phyloP scores from a whole-genome alignment of 2,113 vertebrate species.

The Uria aalge region DNA sequence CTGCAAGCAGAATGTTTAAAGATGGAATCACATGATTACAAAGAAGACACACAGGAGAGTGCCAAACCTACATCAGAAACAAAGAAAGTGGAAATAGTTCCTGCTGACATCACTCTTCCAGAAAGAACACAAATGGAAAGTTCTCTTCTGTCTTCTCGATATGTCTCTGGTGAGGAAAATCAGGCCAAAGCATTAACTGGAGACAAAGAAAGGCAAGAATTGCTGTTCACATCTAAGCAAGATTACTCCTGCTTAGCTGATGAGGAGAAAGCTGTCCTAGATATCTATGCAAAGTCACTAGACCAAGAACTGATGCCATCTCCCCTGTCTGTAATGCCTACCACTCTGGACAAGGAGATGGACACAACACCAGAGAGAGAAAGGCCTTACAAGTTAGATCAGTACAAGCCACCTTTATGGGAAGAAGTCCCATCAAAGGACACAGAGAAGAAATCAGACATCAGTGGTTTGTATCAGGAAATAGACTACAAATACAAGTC shows the following conservation, averaged over 20 bases:
- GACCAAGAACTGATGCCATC: background rate
- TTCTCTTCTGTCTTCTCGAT: background rate
- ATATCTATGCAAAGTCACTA: slow-evolving; percentile 14
- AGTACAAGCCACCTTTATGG: background rate
- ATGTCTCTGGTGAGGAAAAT: background rate
- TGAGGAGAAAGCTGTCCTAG: slow-evolving; percentile 19
- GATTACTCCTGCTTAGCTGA: background rate
- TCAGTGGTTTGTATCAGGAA: background rate
- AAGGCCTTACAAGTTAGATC: background rate
- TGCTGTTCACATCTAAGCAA: background rate
- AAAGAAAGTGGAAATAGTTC: slow-evolving; percentile 17
- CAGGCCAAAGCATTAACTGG: background rate
- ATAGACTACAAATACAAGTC: background rate
- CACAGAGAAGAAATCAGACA: background rate
- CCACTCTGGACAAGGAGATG: background rate
- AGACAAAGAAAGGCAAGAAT: background rate
- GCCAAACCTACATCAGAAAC: slow-evolving; percentile 47
- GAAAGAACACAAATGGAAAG: background rate
- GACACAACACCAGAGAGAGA: background rate
- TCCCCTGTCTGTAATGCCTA: background rate
- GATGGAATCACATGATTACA: slow-evolving; percentile 49
- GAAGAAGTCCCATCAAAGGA: background rate
- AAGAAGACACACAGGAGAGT: slow-evolving; percentile 16
- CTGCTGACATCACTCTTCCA: slow-evolving; percentile 2
- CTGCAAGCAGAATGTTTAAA: slow-evolving; percentile 53